phyloP scores from a whole-genome alignment of 2,113 vertebrate species.

The Pomatorhinus ruficollis region DNA sequence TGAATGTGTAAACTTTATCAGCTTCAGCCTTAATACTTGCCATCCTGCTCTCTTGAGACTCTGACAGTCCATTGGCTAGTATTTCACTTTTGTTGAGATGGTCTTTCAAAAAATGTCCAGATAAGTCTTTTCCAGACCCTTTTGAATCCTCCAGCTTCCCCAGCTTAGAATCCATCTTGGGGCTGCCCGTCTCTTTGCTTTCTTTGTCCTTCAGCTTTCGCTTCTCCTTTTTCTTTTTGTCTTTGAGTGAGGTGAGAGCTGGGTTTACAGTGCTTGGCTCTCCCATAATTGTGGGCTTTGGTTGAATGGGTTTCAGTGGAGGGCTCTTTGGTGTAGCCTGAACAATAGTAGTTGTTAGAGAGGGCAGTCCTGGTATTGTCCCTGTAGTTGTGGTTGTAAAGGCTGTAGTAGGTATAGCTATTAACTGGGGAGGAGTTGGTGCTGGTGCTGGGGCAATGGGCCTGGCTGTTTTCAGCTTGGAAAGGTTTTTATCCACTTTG shows the following conservation, averaged over 20 bases:
- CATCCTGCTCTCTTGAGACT: conserved; percentile 96
- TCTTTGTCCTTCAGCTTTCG: conserved; percentile 93
- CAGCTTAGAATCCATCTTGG: conserved; percentile 84
- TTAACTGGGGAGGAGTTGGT: conserved; percentile 91
- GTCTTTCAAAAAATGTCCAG: conserved; percentile 95
- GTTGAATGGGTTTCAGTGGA: conserved; percentile 94
- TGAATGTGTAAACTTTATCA: conserved; percentile 98
- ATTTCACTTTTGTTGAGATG: conserved; percentile 92
- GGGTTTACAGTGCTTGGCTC: conserved; percentile 91
- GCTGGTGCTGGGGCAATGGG: conserved; percentile 91
- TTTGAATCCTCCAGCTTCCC: conserved; percentile 89
- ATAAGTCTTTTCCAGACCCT: conserved; percentile 83
- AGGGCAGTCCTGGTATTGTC: conserved; percentile 80
- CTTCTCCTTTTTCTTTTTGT: conserved; percentile 96
- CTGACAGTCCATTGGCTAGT: conserved; percentile 83
- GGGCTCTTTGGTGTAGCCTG: conserved; percentile 92
- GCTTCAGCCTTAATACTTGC: conserved; percentile 97
- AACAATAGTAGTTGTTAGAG: conserved; percentile 85
- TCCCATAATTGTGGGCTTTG: conserved; percentile 92
- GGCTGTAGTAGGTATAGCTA: conserved; percentile 91
- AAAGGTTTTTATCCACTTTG: conserved; percentile 89
- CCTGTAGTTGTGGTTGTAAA: conserved; percentile 85
- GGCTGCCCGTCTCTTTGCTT: conserved; percentile 82
- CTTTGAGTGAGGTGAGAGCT: conserved; percentile 87
- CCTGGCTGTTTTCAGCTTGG: conserved; percentile 90